phyloP scores from a whole-genome alignment of 2,797 vertebrate genomes.

The Heliangelus exortis region DNA sequence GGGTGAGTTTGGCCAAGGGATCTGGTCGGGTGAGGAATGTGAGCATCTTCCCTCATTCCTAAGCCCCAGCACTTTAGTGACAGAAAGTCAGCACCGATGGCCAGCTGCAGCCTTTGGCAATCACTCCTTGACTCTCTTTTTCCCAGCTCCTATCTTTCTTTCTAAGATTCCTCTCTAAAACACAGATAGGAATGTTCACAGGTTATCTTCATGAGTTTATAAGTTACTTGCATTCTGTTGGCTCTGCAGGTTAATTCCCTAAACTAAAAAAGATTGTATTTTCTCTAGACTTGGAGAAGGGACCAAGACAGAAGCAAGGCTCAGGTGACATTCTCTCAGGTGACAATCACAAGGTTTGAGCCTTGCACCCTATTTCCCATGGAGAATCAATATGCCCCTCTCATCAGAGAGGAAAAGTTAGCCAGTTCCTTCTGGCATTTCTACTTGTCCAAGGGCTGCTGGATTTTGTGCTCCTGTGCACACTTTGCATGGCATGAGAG shows the following conservation, averaged over 20 bases:
- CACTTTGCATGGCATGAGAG: not conserved
- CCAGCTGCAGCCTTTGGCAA: conserved; percentile 8
- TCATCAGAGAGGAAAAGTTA: not conserved
- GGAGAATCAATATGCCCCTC: not conserved
- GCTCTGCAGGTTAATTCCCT: not conserved
- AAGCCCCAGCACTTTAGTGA: not conserved
- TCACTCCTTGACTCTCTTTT: not conserved
- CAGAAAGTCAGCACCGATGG: conserved; percentile 11
- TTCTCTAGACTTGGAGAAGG: conserved; percentile 42
- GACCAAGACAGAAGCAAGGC: conserved; percentile 18
- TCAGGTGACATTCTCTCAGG: not conserved
- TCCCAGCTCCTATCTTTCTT: not conserved
- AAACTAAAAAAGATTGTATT: conserved; percentile 19
- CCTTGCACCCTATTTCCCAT: conserved; percentile 16
- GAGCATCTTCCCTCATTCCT: not conserved
- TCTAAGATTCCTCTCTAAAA: conserved; percentile 52
- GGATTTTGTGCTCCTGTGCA: not conserved
- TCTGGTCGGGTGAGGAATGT: not conserved
- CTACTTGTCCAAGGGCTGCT: not conserved
- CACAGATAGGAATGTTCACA: conserved; percentile 25
- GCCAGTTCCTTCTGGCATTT: not conserved
- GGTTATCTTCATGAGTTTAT: conserved; percentile 41
- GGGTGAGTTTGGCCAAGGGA: not conserved
- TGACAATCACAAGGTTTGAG: not conserved
- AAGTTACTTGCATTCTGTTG: conserved; percentile 9